These are phyloP conservation scores for Anthopleura xanthogrammica DNA, from an alignment of 92 coral and sea anemone genomes.

Conservation along the genomic window DNA sequence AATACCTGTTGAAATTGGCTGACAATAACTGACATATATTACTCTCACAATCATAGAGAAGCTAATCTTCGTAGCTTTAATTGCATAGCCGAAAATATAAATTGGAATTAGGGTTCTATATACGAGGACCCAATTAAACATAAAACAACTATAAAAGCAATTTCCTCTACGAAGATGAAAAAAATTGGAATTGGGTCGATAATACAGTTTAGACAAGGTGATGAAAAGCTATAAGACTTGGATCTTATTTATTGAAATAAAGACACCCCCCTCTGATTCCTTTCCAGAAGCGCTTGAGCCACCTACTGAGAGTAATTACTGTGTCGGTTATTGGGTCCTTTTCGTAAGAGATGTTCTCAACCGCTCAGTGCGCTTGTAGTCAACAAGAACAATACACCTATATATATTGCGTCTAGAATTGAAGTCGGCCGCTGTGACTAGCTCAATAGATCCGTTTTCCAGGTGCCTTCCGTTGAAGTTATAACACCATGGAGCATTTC, in stretches of 20 bases:
- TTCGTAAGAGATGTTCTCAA: constrained; percentile 24
- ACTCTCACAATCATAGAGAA: neutral
- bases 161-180: constrained; percentile 17
- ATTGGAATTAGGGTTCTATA: constrained; percentile 4
- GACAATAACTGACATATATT: neutral
- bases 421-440: constrained; percentile 27
- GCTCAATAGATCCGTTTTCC: neutral
- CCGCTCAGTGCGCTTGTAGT: constrained; percentile 26
- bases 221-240: neutral
- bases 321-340: constrained; percentile 40
- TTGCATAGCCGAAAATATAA: constrained; percentile 5
- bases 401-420: constrained; percentile 42
- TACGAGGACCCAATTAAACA: constrained; percentile 21
- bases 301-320: constrained; percentile 33
- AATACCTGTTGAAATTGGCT: constrained; percentile 27
- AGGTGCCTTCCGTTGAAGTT: constrained; percentile 16
- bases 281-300: constrained; percentile 36
- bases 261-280: constrained; percentile 29
- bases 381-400: constrained; percentile 35
- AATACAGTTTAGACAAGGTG: constrained; percentile 21
- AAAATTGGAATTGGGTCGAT: constrained; percentile 7
- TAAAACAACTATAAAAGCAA: constrained; percentile 33
- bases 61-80: constrained; percentile 13
- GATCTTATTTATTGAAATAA: constrained; percentile 29
- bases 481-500: neutral